Conservation (phyloP, 2,113 vertebrate species). For the Lepisosteus osseus region DNA sequence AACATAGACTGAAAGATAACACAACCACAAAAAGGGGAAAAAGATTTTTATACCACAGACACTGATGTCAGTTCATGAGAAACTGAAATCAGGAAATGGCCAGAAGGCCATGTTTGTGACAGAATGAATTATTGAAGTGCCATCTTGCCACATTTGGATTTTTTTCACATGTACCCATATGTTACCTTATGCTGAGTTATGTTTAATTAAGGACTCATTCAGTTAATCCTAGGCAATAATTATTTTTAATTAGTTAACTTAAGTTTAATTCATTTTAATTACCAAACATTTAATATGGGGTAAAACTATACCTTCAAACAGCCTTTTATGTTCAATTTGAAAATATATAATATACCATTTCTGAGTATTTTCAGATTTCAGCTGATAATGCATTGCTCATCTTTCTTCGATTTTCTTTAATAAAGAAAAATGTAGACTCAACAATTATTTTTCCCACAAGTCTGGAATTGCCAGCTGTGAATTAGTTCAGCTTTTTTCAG, state of each 20-base stretch:
- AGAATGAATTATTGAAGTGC: slow-evolving; percentile 56
- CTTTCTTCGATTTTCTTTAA: too few species aligned
- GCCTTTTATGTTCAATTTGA: slow-evolving; percentile 3
- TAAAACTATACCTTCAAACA: neutral
- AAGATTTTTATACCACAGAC: slow-evolving; percentile 4
- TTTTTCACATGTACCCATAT: slow-evolving; percentile 45
- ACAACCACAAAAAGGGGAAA: neutral
- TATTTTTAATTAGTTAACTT: slow-evolving; percentile 15
- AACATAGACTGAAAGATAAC: neutral
- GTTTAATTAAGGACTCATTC: slow-evolving; percentile 24
- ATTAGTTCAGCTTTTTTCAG: too few species aligned
- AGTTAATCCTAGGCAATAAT: slow-evolving; percentile 13
- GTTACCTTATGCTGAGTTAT: slow-evolving; percentile 23
- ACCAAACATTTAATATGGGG: slow-evolving; percentile 5
- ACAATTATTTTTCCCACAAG: too few species aligned
- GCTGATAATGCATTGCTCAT: neutral
- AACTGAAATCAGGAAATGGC: slow-evolving; percentile 39
- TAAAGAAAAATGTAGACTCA: too few species aligned
- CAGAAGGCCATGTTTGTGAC: slow-evolving; percentile 21
- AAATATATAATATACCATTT: slow-evolving; percentile 2
- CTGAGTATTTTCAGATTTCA: neutral
- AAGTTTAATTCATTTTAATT: slow-evolving; percentile 15
- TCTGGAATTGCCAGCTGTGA: too few species aligned
- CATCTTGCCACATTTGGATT: slow-evolving; percentile 53
- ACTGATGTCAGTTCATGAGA: slow-evolving; percentile 20